Conservation (phyloP, 2,113 vertebrate species). For the Phrynosoma blainvillii region DNA sequence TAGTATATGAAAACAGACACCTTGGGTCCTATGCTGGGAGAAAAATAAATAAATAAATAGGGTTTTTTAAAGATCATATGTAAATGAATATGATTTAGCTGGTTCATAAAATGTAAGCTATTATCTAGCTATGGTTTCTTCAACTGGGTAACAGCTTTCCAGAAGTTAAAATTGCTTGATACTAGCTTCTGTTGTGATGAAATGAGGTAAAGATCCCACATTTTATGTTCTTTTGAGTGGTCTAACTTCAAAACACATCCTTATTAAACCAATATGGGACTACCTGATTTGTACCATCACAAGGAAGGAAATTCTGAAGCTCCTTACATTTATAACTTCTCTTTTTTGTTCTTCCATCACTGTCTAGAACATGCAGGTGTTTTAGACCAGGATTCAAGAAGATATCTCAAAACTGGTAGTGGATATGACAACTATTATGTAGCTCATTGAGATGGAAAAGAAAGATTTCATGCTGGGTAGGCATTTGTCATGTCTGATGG, state of each 20-base stretch:
- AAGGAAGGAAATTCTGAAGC: constrained; percentile 17
- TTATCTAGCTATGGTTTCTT: not conserved
- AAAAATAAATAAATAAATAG: no score
- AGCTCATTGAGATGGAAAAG: constrained; percentile 63
- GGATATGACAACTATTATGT: constrained; percentile 56
- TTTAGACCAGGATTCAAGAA: constrained; percentile 30
- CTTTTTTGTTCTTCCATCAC: constrained; percentile 8
- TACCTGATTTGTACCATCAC: not conserved
- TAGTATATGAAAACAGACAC: no score
- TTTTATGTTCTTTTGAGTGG: not conserved
- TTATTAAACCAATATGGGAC: not conserved
- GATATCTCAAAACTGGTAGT: constrained; percentile 50
- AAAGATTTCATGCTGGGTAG: constrained; percentile 57
- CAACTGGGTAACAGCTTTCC: not conserved
- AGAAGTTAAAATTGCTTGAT: not conserved
- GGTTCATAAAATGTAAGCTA: not conserved
- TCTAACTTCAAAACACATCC: not conserved
- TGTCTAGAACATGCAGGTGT: constrained; percentile 16
- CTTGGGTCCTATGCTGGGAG: no score
- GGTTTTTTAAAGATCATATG: not conserved
- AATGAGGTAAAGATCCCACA: not conserved
- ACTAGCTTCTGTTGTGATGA: not conserved
- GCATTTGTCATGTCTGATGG: constrained; percentile 64
- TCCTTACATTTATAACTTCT: constrained; percentile 11
- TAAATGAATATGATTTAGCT: not conserved